phyloP scores from a whole-genome alignment of 2,113 vertebrate species.

The Neomonachus schauinslandi region DNA sequence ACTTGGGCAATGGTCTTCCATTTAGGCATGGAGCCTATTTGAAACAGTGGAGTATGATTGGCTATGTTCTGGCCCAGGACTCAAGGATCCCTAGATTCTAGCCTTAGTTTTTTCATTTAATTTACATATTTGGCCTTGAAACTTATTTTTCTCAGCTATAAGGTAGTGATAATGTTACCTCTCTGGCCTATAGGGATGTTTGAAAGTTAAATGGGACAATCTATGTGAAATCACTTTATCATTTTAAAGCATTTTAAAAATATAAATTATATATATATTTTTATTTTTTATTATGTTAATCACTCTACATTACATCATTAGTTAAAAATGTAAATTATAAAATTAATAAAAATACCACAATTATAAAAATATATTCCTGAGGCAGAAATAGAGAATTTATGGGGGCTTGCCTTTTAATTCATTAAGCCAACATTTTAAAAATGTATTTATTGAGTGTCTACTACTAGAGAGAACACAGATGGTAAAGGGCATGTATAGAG shows the following conservation, averaged over 20 bases:
- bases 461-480: background rate
- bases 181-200: background rate
- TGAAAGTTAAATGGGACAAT: background rate
- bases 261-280: background rate
- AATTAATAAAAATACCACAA: background rate
- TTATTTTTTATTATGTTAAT: too few species aligned
- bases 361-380: background rate
- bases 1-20: background rate
- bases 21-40: background rate
- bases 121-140: conserved; percentile 43
- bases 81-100: background rate
- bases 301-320: too few species aligned
- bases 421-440: background rate
- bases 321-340: conserved; percentile 9
- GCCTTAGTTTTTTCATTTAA: conserved; percentile 33
- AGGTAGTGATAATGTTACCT: conserved; percentile 31
- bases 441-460: background rate
- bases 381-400: background rate
- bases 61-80: background rate
- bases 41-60: background rate
- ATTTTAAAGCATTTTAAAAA: conserved; percentile 35
- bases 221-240: background rate
- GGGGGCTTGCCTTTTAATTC: background rate
- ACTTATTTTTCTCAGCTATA: conserved; percentile 57
- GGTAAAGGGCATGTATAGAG: background rate